Base-by-base conservation (phyloP, 2,888 invertebrate genomes). In the Tinea semifulvella region DNA sequence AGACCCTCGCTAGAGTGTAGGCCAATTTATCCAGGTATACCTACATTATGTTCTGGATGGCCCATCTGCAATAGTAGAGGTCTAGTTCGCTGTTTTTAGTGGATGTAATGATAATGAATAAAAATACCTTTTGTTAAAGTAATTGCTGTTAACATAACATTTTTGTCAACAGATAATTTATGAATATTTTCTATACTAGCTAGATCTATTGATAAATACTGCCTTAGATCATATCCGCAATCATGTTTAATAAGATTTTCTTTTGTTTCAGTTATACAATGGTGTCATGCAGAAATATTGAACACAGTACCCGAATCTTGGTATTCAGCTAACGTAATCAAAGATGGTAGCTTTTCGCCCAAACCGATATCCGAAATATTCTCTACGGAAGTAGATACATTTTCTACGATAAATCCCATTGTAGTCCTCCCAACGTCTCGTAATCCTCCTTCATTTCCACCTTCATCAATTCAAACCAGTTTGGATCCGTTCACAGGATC, bases 321-420 rank as follows among this genome's bases (percentile, higher is more conserved):
- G 79, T 76, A 68, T 57, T 65, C 75, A 31, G 76, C 76, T 31
- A 79, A 79, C 54, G 61, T 65, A 13, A 67, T 77, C 53, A 75
- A 62, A 52, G 71, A 77, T 47, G 66, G 61, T 46, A 53, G 47
- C 36, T 75, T 63, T 49, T 68, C 75, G 43, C 77, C 74, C 22
- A 73, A 70, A 53, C 63, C 77, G 8, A 60, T 79, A 38, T 63
- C 73, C 13, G 76, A 77, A 50, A 56, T 79, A 52, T 79, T 80
- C 54, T 58, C 76, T 10, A 69, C 70, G 7, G 66, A 63, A 45
- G 44, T 60, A 6, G 28, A 43, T 28, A 50, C 64, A 2, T 70
- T 70, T 48, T 64, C 72, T 20, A 51, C 68, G 42, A 56, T 58
- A 25, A 65, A 66, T 46, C 68, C 72, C 6, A 66, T 73, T n/a